Percentiles rank a stretch among this genome's conserved stretches.
Evolutionary conservation across 1,140 invertebrate species (phyloP).

Genomic region (Colletes gigas): DNA sequence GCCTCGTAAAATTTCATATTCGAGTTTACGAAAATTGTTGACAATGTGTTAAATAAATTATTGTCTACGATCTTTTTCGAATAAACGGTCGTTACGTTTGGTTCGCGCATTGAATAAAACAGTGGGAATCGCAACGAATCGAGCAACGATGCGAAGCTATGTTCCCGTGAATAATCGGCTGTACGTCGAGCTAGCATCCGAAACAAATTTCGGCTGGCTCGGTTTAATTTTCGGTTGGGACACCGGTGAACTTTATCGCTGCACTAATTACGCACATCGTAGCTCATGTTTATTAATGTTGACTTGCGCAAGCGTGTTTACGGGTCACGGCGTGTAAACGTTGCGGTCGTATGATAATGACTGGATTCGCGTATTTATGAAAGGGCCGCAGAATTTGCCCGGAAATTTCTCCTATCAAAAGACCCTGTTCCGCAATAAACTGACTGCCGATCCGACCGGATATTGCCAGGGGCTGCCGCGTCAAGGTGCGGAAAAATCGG

Average conservation of each 20-base stretch:
- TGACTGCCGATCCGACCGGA: constrained; percentile 27
- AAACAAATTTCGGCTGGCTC: constrained; percentile 43
- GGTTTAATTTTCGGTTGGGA: constrained; percentile 50
- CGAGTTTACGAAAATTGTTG: too few species aligned
- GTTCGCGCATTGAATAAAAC: too few species aligned
- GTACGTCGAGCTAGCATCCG: background rate
- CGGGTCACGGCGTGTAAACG: constrained; percentile 18
- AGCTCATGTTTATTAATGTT: constrained; percentile 52
- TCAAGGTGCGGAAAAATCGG: constrained; percentile 21
- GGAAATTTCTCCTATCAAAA: constrained; percentile 36
- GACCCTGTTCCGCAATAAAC: constrained; percentile 14
- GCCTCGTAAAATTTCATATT: too few species aligned
- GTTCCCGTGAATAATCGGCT: background rate
- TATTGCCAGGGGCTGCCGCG: constrained; percentile 36
- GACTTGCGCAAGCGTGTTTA: constrained; percentile 7
- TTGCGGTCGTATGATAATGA: constrained; percentile 46
- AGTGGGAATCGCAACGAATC: background rate
- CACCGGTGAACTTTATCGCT: constrained; percentile 43
- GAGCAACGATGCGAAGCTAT: background rate
- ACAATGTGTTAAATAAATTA: too few species aligned
- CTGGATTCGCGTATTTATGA: constrained; percentile 27
- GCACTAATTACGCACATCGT: constrained; percentile 48
- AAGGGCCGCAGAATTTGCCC: constrained; percentile 22
- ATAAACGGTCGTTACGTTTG: too few species aligned
- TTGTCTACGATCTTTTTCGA: too few species aligned